Conservation (phyloP, 2,888 invertebrate species). For the Dynastes maya region DNA sequence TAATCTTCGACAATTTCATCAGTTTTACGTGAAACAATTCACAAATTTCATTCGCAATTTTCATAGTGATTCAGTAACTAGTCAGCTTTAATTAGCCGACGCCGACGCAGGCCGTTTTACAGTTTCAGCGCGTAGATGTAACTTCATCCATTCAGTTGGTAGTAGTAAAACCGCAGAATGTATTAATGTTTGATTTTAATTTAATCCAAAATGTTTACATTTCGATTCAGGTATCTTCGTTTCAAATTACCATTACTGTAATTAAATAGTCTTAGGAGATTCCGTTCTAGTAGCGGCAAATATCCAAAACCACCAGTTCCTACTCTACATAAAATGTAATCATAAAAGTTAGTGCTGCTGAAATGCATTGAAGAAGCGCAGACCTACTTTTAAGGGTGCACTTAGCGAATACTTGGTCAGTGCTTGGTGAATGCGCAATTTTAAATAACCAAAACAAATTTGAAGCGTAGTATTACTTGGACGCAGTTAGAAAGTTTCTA, state of each 20-base stretch:
- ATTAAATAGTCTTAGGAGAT: slow-evolving; percentile 5
- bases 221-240: not conserved
- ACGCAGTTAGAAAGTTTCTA: not conserved
- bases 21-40: too few relatives aligned
- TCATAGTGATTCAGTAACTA: too few relatives aligned
- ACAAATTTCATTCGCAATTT: too few relatives aligned
- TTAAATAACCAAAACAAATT: slow-evolving; percentile 42
- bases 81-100: too few relatives aligned
- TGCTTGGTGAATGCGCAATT: slow-evolving; percentile 20
- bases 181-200: slow-evolving; percentile 9
- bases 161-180: not conserved
- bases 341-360: slow-evolving; percentile 37
- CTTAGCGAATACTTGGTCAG: slow-evolving; percentile 27
- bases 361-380: slow-evolving; percentile 27
- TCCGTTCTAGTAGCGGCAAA: not conserved
- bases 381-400: slow-evolving; percentile 28
- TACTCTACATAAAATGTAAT: slow-evolving; percentile 19
- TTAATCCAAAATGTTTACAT: not conserved
- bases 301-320: not conserved
- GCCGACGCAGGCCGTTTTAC: too few relatives aligned
- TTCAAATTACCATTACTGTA: not conserved
- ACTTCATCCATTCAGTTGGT: too few relatives aligned
- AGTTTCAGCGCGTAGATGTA: too few relatives aligned
- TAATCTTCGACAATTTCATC: too few relatives aligned
- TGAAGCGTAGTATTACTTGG: not conserved